These are phyloP conservation scores for Pycnonotus jocosus DNA, from an alignment of 2,113 vertebrate genomes.

Conservation along the genomic window DNA sequence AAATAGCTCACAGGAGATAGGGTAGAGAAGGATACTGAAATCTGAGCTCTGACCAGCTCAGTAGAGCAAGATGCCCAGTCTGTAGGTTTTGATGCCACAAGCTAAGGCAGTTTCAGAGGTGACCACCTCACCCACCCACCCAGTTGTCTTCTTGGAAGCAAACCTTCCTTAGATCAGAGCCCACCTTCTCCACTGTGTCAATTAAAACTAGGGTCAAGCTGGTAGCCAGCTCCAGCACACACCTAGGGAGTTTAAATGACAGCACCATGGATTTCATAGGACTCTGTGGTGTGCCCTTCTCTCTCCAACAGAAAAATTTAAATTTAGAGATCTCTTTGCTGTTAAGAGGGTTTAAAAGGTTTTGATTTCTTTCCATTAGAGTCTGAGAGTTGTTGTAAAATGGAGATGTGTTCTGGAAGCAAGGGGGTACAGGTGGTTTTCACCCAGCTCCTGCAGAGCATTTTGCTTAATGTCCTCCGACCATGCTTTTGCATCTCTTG, in stretches of 20 bases:
- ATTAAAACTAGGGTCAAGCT: not conserved
- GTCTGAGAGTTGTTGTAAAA: not conserved
- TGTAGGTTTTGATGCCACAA: not conserved
- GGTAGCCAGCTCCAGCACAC: not conserved
- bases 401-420: not conserved
- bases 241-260: not conserved
- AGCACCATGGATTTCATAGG: not conserved
- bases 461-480: not conserved
- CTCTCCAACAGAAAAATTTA: not conserved
- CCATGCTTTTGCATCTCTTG: not conserved
- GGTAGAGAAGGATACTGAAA: not conserved
- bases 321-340: not conserved
- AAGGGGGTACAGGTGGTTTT: fast-evolving
- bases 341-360: not conserved
- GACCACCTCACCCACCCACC: not conserved
- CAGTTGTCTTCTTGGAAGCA: not conserved
- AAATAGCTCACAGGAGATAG: not conserved
- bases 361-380: not conserved
- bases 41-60: not conserved
- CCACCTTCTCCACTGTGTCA: not conserved
- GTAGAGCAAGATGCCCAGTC: not conserved
- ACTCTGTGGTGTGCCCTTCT: fast-evolving
- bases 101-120: not conserved
- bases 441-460: not conserved
- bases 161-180: not conserved